phyloP scores from a whole-genome alignment of 2,113 vertebrate genomes.

The Crotalus helleri region DNA sequence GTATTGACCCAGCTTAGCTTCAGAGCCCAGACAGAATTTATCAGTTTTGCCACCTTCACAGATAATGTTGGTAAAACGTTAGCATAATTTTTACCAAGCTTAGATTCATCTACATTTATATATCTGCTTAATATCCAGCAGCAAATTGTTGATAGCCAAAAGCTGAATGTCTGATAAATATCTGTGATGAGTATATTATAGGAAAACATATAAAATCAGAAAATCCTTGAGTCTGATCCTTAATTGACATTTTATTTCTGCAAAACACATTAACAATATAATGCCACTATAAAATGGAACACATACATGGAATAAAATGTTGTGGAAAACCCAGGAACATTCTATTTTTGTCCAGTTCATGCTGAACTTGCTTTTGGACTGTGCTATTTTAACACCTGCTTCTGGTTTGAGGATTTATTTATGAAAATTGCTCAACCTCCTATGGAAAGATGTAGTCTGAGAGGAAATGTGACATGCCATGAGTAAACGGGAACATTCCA shows the following conservation, averaged over 20 bases:
- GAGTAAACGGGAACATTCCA: not conserved
- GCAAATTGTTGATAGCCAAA: not conserved
- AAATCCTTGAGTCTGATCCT: not conserved
- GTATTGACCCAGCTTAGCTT: not conserved
- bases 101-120: not conserved
- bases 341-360: not conserved
- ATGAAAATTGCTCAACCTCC: not conserved
- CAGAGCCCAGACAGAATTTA: not conserved
- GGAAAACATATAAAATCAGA: not conserved
- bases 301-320: not conserved
- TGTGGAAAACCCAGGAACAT: not conserved
- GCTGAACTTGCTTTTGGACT: not conserved
- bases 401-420: not conserved
- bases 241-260: slow-evolving; percentile 5
- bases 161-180: not conserved
- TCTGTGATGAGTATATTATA: not conserved
- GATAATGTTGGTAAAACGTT: not conserved
- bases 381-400: not conserved
- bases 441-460: not conserved
- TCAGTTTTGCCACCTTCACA: not conserved
- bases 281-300: not conserved
- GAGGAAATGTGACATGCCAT: not conserved
- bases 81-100: not conserved
- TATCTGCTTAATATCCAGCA: not conserved
- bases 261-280: slow-evolving; percentile 2